Conservation (phyloP, 2,797 vertebrate genomes). For the Knipowitschia caucasica region DNA sequence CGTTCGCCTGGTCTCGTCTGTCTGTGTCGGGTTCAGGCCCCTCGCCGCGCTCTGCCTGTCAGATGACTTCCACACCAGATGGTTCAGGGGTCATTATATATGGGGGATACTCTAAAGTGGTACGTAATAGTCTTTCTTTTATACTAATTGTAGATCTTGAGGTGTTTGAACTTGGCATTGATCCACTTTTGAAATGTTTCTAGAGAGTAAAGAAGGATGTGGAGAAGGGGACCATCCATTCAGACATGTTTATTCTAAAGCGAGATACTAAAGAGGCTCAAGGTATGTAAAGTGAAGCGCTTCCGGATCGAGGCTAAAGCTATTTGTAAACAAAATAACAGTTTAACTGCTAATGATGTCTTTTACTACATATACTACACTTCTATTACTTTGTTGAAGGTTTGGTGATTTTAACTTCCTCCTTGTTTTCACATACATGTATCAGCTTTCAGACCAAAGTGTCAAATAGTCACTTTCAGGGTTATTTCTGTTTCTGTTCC, state of each 20-base stretch:
- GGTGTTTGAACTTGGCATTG: not conserved
- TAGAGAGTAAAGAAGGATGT: constrained; percentile 94
- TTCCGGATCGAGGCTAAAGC: no score
- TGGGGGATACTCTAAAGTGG: constrained; percentile 94
- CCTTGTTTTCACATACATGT: no score
- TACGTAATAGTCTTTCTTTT: constrained; percentile 47
- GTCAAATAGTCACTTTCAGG: no score
- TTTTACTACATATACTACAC: no score
- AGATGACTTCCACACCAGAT: constrained; percentile 82
- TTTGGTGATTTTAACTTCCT: no score
- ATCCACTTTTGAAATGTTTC: constrained; percentile 36
- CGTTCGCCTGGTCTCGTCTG: constrained; percentile 85
- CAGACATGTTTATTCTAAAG: constrained; percentile 90
- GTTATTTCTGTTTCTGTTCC: no score
- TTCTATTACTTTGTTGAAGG: no score
- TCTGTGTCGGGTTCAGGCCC: constrained; percentile 78
- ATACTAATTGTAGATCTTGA: not conserved
- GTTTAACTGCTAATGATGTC: no score
- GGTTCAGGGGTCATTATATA: constrained; percentile 81
- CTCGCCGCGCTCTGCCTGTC: constrained; percentile 86
- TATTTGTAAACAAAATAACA: no score
- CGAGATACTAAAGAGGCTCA: constrained; percentile 76
- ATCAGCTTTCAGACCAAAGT: no score
- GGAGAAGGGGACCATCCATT: constrained; percentile 90
- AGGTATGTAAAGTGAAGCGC: no score